Conservation (phyloP, 2,888 invertebrate species). For the Drosophila infuscata region DNA sequence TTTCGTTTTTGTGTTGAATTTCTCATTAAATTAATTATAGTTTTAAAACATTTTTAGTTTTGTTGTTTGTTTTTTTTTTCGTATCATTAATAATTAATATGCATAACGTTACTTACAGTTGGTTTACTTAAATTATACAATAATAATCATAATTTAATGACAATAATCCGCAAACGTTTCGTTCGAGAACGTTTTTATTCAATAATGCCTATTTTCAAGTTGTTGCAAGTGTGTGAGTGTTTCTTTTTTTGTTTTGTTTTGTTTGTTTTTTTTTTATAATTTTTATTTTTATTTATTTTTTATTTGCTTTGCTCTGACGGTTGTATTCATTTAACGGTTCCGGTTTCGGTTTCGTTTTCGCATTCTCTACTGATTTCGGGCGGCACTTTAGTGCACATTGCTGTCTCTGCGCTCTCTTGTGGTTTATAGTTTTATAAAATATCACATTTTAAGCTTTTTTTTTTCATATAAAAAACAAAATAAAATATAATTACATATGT, state of each 20-base stretch:
- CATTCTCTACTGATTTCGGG: conserved; percentile 32
- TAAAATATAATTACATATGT: conserved; percentile 9
- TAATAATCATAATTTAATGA: conserved; percentile 71
- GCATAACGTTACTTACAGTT: conserved; percentile 81
- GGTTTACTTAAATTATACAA: conserved; percentile 68
- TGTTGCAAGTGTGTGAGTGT: conserved; percentile 24
- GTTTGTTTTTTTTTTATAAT: conserved; percentile 9
- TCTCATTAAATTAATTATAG: conserved; percentile 50
- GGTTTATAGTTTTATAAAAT: conserved; percentile 84
- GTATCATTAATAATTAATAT: conserved; percentile 67
- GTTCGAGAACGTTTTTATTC: conserved; percentile 25
- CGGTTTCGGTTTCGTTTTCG: conserved; percentile 21
- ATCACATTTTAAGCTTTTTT: conserved; percentile 85
- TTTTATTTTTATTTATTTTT: conserved; percentile 11
- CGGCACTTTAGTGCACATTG: conserved; percentile 30
- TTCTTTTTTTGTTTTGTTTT: conserved; percentile 1
- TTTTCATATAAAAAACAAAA: conserved; percentile 34
- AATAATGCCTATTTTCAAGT: conserved; percentile 44
- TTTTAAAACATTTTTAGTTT: conserved; percentile 62
- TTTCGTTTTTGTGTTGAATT: conserved; percentile 39
- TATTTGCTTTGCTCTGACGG: conserved; percentile 37
- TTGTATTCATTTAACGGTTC: conserved; percentile 24
- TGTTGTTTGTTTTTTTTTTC: conserved; percentile 27
- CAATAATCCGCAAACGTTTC: conserved; percentile 61
- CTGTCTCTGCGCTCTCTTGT: conserved; percentile 45